These are phyloP conservation scores for Motacilla alba DNA, from an alignment of 2,113 vertebrate species.

Conservation along the genomic window DNA sequence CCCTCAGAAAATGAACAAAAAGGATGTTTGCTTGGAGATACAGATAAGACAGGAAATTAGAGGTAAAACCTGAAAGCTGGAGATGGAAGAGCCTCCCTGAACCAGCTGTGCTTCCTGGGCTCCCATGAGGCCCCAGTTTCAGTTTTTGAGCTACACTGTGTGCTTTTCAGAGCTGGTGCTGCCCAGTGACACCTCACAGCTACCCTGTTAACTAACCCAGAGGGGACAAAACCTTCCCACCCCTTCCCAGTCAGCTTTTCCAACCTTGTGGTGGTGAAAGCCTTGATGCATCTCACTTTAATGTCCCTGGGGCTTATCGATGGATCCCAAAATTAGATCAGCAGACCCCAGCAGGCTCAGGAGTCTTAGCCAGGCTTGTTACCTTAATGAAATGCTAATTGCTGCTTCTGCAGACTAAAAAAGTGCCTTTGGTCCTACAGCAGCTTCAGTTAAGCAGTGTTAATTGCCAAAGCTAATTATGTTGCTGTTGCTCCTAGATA, in stretches of 20 bases:
- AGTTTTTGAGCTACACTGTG: background rate
- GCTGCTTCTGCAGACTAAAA: constrained; percentile 19
- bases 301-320: background rate
- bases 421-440: constrained; percentile 29
- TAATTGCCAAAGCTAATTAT: constrained; percentile 52
- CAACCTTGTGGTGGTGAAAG: background rate
- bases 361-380: constrained; percentile 11
- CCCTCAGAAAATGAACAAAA: background rate
- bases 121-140: background rate
- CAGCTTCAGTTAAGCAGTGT: constrained; percentile 30
- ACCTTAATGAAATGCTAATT: constrained; percentile 48
- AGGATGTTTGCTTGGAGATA: background rate
- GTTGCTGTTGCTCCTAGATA: constrained; percentile 47
- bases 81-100: background rate
- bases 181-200: background rate
- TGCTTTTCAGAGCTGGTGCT: background rate
- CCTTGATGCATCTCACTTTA: background rate
- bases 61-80: background rate
- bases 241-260: background rate
- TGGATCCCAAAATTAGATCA: constrained; percentile 37
- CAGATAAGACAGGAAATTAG: background rate
- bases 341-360: background rate
- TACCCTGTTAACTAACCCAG: background rate
- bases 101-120: background rate
- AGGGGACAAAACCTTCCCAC: background rate